Evolutionary conservation across 2,113 vertebrate species (phyloP), one percentile per base, ranked within the genome.

Genomic region (Edolisoma coerulescens): DNA sequence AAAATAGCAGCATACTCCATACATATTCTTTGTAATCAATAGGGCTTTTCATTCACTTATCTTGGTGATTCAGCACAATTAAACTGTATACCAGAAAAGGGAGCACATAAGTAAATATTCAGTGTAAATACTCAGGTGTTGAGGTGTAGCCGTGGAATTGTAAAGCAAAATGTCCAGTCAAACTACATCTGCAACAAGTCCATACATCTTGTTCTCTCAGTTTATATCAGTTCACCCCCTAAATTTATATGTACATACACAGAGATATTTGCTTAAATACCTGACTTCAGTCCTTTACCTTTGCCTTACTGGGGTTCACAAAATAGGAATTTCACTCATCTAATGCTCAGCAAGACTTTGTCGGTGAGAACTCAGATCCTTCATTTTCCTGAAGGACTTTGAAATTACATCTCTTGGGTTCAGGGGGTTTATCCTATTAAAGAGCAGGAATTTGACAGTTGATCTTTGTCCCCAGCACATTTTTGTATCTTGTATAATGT

Each of bases 91-190:
- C 10, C 45, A 73, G 22, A 61, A 60, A 70, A 70, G 2, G 16
- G 10, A 65, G 6, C 5, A 3, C 28, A 1, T 7, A 76, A 56
- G 3, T 52, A 19, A 80, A 3, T 63, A 23, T 63, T 89, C 30
- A 26, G 1, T 13, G 30, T 57, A 35, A 53, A 77, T 6, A 4
- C 1, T 4, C 4, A 3, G 1, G 2, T 13, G 15, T 19, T 26
- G 8, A 63, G 4, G 13, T 71, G 9, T 68, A 63, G 16, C 50
- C 87, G 35, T 41, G 37, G 57, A 76, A 69, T 9, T 67, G 10
- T 54, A 69, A 90, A 64, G 4, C 3, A 1, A 20, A 45, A 41
- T 13, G 7, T 65, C 32, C 68, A n/a, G 79, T 44, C 53, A 80
- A 42, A 41, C 13, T 24, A 24, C 4, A 14, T 13, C 21, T 69